Evolutionary conservation across 2,888 invertebrate genomes (phyloP).

Genomic region (Pristionchus mayeri): DNA sequence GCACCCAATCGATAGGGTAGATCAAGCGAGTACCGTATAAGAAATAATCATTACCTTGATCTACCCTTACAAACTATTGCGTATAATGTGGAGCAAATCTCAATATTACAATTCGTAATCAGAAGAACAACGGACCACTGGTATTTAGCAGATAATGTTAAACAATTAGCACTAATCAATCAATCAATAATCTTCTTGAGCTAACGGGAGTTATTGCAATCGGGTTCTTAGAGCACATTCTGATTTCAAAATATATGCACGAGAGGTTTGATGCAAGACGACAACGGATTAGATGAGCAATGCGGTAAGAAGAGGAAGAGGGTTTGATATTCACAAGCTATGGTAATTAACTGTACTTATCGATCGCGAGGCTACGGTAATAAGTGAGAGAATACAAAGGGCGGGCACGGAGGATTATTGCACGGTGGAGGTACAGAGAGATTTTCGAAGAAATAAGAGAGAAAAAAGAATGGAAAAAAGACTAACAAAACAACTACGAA

Average conservation of each 20-base stretch:
- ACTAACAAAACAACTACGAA: constrained; percentile 27
- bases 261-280: not conserved
- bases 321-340: constrained; percentile 31
- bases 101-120: constrained; percentile 29
- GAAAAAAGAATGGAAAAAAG: not conserved
- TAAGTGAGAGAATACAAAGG: not conserved
- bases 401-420: constrained; percentile 18
- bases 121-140: constrained; percentile 20
- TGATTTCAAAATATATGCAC: not conserved
- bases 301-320: not conserved
- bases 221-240: constrained; percentile 32
- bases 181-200: constrained; percentile 17
- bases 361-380: constrained; percentile 37
- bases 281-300: not conserved
- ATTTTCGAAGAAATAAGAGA: not conserved
- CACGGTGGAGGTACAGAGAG: not conserved
- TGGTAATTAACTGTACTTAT: constrained; percentile 37
- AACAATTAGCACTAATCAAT: constrained; percentile 34
- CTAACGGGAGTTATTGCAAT: constrained; percentile 10
- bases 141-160: constrained; percentile 21
- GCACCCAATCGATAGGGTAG: not conserved
- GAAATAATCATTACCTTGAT: not conserved
- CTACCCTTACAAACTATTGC: not conserved
- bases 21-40: not conserved
- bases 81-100: constrained; percentile 8